Evolutionary conservation across 1,140 invertebrate species (phyloP).

Genomic region (Eumaeus atala): DNA sequence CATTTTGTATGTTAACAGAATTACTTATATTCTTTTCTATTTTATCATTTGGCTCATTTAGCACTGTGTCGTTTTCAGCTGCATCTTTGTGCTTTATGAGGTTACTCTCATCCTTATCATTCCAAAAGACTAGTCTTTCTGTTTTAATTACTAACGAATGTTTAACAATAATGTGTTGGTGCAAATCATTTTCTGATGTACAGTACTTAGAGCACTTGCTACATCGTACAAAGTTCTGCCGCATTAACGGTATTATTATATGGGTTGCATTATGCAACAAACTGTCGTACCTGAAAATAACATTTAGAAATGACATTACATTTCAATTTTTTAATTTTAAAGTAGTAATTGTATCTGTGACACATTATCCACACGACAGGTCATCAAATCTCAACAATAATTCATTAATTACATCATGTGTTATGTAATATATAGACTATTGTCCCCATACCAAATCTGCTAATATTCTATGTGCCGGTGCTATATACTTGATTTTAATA

Average conservation of each 20-base stretch:
- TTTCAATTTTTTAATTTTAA: neutral
- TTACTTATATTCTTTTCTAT: neutral
- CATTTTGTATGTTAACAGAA: neutral
- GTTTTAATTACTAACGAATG: conserved; percentile 8
- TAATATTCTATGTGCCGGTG: too few species aligned
- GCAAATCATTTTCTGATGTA: conserved; percentile 21
- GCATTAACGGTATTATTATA: conserved; percentile 44
- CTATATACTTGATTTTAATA: too few species aligned
- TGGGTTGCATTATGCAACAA: conserved; percentile 41
- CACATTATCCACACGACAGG: too few species aligned
- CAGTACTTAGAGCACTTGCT: conserved; percentile 26
- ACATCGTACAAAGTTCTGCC: conserved; percentile 26
- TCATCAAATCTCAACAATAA: too few species aligned
- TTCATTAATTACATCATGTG: too few species aligned
- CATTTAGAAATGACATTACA: neutral
- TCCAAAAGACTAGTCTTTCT: conserved; percentile 4
- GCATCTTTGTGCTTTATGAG: neutral
- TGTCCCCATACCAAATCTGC: too few species aligned
- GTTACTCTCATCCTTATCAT: neutral
- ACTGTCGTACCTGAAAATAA: conserved; percentile 36
- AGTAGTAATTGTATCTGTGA: too few species aligned
- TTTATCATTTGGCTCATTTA: neutral
- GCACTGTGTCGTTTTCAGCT: neutral
- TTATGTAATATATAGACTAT: too few species aligned
- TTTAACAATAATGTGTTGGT: conserved; percentile 17